These are phyloP conservation scores for Drosophila tani DNA, from an alignment of 1,140 invertebrate genomes.

Conservation along the genomic window DNA sequence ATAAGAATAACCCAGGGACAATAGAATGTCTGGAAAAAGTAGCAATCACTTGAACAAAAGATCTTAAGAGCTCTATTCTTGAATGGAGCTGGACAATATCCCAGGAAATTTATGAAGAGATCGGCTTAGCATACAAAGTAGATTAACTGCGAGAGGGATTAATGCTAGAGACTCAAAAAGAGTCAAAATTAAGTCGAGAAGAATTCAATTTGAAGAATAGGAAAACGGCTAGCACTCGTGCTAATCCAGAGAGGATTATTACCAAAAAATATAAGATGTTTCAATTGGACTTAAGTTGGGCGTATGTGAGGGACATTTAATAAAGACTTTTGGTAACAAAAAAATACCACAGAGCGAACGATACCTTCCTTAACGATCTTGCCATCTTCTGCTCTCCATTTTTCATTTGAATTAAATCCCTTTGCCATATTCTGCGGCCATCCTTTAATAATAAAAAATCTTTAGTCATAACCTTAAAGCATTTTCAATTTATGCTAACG, in stretches of 20 bases:
- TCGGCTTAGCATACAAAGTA: slow-evolving; percentile 45
- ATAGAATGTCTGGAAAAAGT: slow-evolving; percentile 40
- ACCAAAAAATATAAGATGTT: neutral
- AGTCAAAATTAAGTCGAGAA: slow-evolving; percentile 29
- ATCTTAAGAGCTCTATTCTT: slow-evolving; percentile 39
- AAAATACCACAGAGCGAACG: neutral
- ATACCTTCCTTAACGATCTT: neutral
- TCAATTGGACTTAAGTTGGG: neutral
- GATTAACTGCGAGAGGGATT: slow-evolving; percentile 34
- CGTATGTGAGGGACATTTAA: neutral
- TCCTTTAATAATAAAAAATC: slow-evolving; percentile 9
- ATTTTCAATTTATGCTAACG: slow-evolving; percentile 56
- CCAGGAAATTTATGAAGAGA: slow-evolving; percentile 43
- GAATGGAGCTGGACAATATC: slow-evolving; percentile 39
- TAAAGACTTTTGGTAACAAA: too few relatives aligned
- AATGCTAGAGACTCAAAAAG: neutral
- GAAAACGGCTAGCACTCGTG: neutral
- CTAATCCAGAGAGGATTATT: neutral
- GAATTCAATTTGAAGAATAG: slow-evolving; percentile 2
- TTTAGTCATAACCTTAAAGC: slow-evolving; percentile 30
- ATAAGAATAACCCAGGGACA: slow-evolving; percentile 35
- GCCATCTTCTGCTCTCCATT: neutral
- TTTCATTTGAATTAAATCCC: neutral
- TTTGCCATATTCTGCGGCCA: neutral
- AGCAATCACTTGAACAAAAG: slow-evolving; percentile 45